Conservation (phyloP, 1,140 invertebrate species). For the Parapsyche elsis region DNA sequence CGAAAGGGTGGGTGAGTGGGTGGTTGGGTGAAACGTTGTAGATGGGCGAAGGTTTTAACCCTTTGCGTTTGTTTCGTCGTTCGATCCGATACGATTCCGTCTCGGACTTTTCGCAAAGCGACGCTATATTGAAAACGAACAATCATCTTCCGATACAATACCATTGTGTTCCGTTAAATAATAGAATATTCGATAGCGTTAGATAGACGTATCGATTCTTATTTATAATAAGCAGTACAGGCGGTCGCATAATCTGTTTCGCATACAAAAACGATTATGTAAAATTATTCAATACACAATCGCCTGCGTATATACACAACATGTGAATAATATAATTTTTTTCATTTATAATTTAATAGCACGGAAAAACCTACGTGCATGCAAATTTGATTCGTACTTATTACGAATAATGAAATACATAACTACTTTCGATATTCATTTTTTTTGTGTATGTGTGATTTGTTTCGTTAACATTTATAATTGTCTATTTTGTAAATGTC, state of each 20-base stretch:
- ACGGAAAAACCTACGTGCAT: constrained; percentile 3
- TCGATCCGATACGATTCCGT: neutral
- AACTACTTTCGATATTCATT: too few species aligned
- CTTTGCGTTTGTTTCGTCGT: neutral
- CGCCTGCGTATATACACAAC: too few species aligned
- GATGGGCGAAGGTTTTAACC: constrained; percentile 8
- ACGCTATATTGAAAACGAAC: neutral
- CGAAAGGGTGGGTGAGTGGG: constrained; percentile 6
- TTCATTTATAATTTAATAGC: neutral
- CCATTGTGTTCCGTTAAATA: constrained; percentile 13
- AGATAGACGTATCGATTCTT: constrained; percentile 12
- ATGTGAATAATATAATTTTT: too few species aligned
- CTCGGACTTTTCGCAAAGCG: constrained; percentile 24
- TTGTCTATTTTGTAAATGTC: too few species aligned
- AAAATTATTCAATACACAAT: neutral
- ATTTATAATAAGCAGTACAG: neutral
- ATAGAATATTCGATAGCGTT: constrained; percentile 18
- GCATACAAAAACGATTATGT: neutral
- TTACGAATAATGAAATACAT: neutral
- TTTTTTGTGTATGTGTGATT: too few species aligned
- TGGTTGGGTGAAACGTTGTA: neutral
- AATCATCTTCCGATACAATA: neutral
- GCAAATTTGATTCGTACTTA: neutral
- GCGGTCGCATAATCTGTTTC: constrained; percentile 10
- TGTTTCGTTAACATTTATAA: too few species aligned